Percentiles rank a stretch among this genome's conserved stretches.
phyloP scores from a whole-genome alignment of 2,797 vertebrate species.

The Ptychobarbus kaznakovi region DNA sequence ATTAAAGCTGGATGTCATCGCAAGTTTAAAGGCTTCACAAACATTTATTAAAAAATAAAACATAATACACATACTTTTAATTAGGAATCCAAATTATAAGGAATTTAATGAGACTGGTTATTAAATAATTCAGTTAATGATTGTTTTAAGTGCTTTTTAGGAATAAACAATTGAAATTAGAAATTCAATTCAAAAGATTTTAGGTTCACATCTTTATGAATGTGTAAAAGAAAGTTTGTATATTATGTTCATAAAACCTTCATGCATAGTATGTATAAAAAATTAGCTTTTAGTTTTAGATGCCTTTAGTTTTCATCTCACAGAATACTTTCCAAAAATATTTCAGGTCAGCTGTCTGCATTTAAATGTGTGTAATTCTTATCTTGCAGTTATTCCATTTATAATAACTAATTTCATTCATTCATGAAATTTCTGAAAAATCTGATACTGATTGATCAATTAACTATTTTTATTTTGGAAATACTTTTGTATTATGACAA shows the following conservation, averaged over 20 bases:
- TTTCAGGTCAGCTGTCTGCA: not conserved
- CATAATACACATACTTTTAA: not conserved
- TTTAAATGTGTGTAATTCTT: not conserved
- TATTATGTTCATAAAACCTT: not conserved
- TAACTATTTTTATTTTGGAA: not conserved
- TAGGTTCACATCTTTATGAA: not conserved
- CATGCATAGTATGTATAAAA: not conserved
- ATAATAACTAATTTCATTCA: not conserved
- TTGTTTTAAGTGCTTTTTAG: slow-evolving; percentile 3
- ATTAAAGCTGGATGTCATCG: slow-evolving; percentile 13
- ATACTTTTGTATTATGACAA: not conserved
- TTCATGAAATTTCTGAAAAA: not conserved
- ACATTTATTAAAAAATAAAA: slow-evolving; percentile 22
- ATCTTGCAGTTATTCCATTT: not conserved
- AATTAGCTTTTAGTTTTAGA: not conserved
- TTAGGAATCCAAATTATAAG: not conserved
- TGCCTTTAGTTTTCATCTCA: not conserved
- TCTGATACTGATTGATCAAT: not conserved
- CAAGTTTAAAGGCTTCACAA: slow-evolving; percentile 21
- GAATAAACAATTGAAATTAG: not conserved
- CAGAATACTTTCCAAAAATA: not conserved
- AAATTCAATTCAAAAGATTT: not conserved
- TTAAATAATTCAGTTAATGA: slow-evolving; percentile 8
- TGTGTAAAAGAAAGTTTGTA: not conserved
- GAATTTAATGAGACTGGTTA: not conserved